A percentile compares a stretch with the other conserved stretches of the same genome.
phyloP scores from a whole-genome alignment of 2,888 invertebrate species.

The Allacma fusca region DNA sequence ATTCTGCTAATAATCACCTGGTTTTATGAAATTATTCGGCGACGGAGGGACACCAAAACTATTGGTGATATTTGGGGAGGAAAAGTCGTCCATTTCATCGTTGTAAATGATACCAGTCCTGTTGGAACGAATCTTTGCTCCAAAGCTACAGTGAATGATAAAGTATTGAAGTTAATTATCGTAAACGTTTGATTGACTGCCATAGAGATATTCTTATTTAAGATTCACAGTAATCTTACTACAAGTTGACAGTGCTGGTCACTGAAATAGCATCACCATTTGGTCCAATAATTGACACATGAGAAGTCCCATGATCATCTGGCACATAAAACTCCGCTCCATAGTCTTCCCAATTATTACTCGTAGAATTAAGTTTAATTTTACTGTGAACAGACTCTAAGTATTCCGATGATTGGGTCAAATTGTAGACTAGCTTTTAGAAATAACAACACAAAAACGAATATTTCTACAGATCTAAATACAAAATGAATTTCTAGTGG shows the following conservation, averaged over 20 bases:
- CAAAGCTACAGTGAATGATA: slow-evolving; percentile 72
- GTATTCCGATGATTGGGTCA: slow-evolving; percentile 66
- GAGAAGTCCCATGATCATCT: slow-evolving; percentile 83
- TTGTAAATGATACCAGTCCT: slow-evolving; percentile 90
- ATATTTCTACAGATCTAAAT: too few species aligned
- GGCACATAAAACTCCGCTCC: slow-evolving; percentile 73
- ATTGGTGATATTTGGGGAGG: slow-evolving; percentile 73
- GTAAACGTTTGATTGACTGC: too few species aligned
- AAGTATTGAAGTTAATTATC: too few species aligned
- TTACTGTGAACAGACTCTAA: slow-evolving; percentile 67
- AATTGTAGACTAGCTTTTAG: slow-evolving; percentile 71
- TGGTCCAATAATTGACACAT: slow-evolving; percentile 81
- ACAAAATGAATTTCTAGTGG: too few species aligned
- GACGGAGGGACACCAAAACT: slow-evolving; percentile 80
- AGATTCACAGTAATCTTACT: too few species aligned
- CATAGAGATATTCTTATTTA: too few species aligned
- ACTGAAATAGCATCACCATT: slow-evolving; percentile 91
- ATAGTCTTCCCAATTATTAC: slow-evolving; percentile 74
- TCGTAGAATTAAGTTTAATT: slow-evolving; percentile 75
- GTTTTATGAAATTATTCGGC: slow-evolving; percentile 81
- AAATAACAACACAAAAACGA: too few species aligned
- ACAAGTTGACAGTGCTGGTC: slow-evolving; percentile 86
- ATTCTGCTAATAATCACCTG: slow-evolving; percentile 67
- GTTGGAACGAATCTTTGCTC: slow-evolving; percentile 76
- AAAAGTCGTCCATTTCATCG: slow-evolving; percentile 91